A percentile compares a stretch with the other conserved stretches of the same genome.
phyloP scores from a whole-genome alignment of 1,140 invertebrate genomes.

The Drosophila busckii region DNA sequence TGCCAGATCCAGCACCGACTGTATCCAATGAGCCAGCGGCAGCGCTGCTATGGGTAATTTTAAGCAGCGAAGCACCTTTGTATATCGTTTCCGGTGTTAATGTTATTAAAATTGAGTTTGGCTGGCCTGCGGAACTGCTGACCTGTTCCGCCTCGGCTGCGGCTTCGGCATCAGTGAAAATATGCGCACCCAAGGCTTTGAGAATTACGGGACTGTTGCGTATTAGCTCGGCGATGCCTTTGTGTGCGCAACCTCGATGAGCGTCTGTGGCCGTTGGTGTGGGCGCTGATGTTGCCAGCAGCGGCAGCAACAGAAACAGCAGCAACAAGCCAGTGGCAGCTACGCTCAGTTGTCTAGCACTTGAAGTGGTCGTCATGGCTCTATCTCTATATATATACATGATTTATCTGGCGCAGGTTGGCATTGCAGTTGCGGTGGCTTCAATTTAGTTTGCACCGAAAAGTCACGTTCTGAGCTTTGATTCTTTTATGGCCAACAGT shows the following conservation, averaged over 20 bases:
- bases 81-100: slow-evolving; percentile 78
- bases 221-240: slow-evolving; percentile 70
- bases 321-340: slow-evolving; percentile 14
- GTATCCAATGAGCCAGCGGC: slow-evolving; percentile 6
- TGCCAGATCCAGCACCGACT: slow-evolving; percentile 13
- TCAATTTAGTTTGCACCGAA: slow-evolving; percentile 58
- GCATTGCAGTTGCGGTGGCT: slow-evolving; percentile 60
- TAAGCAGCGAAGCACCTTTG: slow-evolving; percentile 75
- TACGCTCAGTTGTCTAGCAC: slow-evolving; percentile 24
- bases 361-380: slow-evolving; percentile 30
- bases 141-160: slow-evolving; percentile 1
- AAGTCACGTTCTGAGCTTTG: slow-evolving; percentile 64
- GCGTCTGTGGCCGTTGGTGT: slow-evolving; percentile 25
- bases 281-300: slow-evolving; percentile 17
- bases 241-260: slow-evolving; percentile 57
- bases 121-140: too few species aligned
- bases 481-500: slow-evolving; percentile 42
- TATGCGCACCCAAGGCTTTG: slow-evolving; percentile 67
- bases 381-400: slow-evolving; percentile 8
- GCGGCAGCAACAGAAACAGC: slow-evolving; percentile 19
- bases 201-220: slow-evolving; percentile 75
- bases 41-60: slow-evolving; percentile 48
- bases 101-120: slow-evolving; percentile 77
- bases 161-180: slow-evolving; percentile 56
- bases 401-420: slow-evolving; percentile 58